Base-by-base conservation (phyloP, 2,888 invertebrate genomes). In the Brenthis daphne region DNA sequence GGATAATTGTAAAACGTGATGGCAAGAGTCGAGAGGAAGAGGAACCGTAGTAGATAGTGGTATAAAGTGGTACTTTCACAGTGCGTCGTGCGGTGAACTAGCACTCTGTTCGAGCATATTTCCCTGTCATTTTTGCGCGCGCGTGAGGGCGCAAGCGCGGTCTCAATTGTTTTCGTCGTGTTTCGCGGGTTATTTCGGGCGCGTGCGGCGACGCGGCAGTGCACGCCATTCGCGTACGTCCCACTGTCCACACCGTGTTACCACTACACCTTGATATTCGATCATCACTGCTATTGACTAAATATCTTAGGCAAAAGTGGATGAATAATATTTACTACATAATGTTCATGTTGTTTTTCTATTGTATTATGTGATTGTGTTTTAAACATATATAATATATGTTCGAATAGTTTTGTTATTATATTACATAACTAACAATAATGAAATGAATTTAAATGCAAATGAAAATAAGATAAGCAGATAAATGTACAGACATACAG, bases 81-180 rank as follows among this genome's bases (percentile, higher is more conserved):
- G 69, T 56, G 68, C 69, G 71, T 69, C 70, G 75, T 74, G 70
- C 76, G 71, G 71, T 69, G 71, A 76, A 75, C 73, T 76, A 68
- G 60, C 73, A 75, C 69, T 77, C 66, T 63, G 70, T 73, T 74
- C 75, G 73, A 81, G 85, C 85, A 87, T 89, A 88, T 88, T 88
- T 89, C 79, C 82, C 80, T 80, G 85, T 90, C 83, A 90, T 90
- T 90, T 90, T 90, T 87, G 89, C 84, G 81, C 77, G 82, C 79
- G 82, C 82, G 83, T 81, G 87, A 86, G 88, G 84, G 85, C 85
- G 84, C 87, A 83, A 80, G 84, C 85, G 84, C 88, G 85, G 83
- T 83, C 83, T 81, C 86, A 86, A 91, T 92, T 91, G 92, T 92
- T 92, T 92, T 92, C 90, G 89, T 92, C 87, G 91, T 91, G 88